Base-by-base conservation (phyloP, 2,888 invertebrate species). In the Dasysyrphus tricinctus region DNA sequence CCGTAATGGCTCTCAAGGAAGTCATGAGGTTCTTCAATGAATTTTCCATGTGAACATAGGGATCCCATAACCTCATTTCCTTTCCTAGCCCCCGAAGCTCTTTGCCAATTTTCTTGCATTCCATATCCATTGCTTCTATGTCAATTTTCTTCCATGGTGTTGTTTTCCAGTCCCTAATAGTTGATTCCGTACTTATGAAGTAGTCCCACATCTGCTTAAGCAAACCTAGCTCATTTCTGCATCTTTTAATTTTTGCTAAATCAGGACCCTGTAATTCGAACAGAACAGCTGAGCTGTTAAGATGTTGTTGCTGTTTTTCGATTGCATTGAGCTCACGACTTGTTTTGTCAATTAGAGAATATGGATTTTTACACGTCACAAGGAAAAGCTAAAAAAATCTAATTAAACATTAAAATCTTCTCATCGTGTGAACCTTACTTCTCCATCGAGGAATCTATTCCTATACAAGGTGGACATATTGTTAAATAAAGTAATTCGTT, bases 111-210 rank as follows among this genome's bases (percentile, higher is more conserved):
- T 97, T 96, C 92, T 98, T 98, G 93, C 98, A 97, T 91, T 98
- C 98, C 92, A 97, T 96, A 91, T 98, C 98, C 97, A 98, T 98
- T 73, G 95, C 95, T 90, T 98, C 98, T 2, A 98, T 97, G 90
- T 98, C 98, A 81, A 98, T 97, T 90, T 97, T 97, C 90, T 96
- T 96, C 98, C 98, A 99, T 0, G 96, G 95, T 0, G 98, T 98
- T 80, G 95, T 96, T 92, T 98, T 98, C 98, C 98, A 99, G 91
- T 97, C 97, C 70, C 96, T 95, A 77, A 98, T 95, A 77, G 96
- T 96, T 1, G 96, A 96, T 90, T 95, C 94, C 29, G 98, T 96
- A 44, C 98, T 95, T 88, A 94, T 94, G 54, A 96, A 95, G 91
- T 97, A 98, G 92, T 98, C 98, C 98, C 98, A 98, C 34, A 98